phyloP scores from a whole-genome alignment of 2,888 invertebrate genomes.

The Emesis furor region DNA sequence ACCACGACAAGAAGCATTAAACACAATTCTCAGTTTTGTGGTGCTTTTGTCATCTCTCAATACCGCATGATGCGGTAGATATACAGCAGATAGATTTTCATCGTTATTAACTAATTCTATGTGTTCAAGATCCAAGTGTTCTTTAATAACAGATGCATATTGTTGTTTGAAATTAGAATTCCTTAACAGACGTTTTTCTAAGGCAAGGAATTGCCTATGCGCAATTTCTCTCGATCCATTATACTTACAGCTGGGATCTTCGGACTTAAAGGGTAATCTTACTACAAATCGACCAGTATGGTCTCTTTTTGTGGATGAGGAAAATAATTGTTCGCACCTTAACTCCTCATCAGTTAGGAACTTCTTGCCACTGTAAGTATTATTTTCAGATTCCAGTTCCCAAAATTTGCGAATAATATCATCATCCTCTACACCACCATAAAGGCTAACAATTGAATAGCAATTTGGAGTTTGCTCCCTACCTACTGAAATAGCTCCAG shows the following conservation, averaged over 20 bases:
- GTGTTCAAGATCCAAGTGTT: slow-evolving; percentile 27
- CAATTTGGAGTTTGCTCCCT: not conserved
- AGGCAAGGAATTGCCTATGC: slow-evolving; percentile 29
- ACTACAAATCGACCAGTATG: slow-evolving; percentile 57
- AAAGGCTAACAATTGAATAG: not conserved
- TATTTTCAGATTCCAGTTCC: slow-evolving; percentile 57
- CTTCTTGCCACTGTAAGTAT: slow-evolving; percentile 27
- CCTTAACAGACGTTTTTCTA: slow-evolving; percentile 38
- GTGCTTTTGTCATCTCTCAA: slow-evolving; percentile 71
- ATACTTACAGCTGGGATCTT: slow-evolving; percentile 40
- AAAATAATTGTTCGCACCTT: slow-evolving; percentile 56
- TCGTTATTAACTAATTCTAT: slow-evolving; percentile 21
- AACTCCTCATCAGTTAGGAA: slow-evolving; percentile 49
- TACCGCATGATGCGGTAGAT: slow-evolving; percentile 76
- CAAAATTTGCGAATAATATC: slow-evolving; percentile 55
- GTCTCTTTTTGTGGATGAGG: slow-evolving; percentile 45
- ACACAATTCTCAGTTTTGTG: slow-evolving; percentile 74
- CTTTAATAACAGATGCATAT: slow-evolving; percentile 28
- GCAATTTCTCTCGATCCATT: slow-evolving; percentile 43
- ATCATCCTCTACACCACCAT: slow-evolving; percentile 28
- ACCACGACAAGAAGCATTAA: slow-evolving; percentile 70
- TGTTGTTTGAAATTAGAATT: slow-evolving; percentile 33
- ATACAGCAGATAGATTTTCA: slow-evolving; percentile 42
- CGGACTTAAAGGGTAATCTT: slow-evolving; percentile 58
- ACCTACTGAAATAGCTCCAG: slow-evolving; percentile 32